Conservation (phyloP, 2,113 vertebrate species). For the Pongo abelii region DNA sequence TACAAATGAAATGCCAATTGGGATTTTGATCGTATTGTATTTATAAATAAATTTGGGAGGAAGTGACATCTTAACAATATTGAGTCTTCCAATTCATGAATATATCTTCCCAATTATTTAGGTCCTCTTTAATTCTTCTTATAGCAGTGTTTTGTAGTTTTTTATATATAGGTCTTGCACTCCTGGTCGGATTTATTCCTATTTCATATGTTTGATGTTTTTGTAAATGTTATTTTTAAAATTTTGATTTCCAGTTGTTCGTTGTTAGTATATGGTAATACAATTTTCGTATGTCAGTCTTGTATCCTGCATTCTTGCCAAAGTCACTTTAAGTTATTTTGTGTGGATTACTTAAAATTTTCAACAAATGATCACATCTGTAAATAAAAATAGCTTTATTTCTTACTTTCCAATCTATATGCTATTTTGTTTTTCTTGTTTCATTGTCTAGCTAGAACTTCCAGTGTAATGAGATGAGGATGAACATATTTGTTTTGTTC, state of each 20-base stretch:
- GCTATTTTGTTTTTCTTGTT: not conserved
- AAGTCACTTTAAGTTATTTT: not conserved
- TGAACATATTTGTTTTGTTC: not conserved
- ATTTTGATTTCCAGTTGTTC: no score
- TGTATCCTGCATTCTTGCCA: not conserved
- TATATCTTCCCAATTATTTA: not conserved
- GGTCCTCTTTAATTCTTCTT: not conserved
- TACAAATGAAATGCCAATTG: not conserved
- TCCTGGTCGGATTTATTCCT: not conserved
- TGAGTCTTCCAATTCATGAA: not conserved
- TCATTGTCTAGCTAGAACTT: not conserved
- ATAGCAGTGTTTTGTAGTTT: not conserved
- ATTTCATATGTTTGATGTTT: not conserved
- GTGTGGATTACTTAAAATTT: not conserved
- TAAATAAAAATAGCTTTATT: not conserved
- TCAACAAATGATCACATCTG: not conserved
- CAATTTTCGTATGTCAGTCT: not conserved
- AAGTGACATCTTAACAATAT: not conserved
- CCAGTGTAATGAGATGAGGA: not conserved
- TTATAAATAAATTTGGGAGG: not conserved
- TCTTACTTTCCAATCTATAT: not conserved
- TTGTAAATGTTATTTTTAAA: not conserved
- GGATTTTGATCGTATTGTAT: not conserved
- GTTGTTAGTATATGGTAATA: not conserved
- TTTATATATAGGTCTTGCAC: not conserved